Evolutionary conservation across 2,888 invertebrate genomes (phyloP).

Genomic region (Phortica magna): DNA sequence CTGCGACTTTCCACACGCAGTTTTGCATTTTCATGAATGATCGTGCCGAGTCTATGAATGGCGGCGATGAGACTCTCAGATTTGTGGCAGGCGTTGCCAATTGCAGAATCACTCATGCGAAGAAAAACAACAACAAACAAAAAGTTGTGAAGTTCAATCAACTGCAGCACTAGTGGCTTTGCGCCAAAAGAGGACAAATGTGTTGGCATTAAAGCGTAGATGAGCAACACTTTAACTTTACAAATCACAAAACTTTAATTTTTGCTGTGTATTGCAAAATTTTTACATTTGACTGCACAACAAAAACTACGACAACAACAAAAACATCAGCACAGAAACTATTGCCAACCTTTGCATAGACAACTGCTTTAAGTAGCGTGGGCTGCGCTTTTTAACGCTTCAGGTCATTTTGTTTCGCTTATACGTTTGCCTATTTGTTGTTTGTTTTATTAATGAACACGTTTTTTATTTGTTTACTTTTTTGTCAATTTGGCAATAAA

Average conservation of each 20-base stretch:
- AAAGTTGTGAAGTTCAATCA: constrained; percentile 60
- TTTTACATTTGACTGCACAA: constrained; percentile 47
- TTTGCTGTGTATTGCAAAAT: constrained; percentile 63
- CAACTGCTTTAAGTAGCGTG: background rate
- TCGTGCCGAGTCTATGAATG: constrained; percentile 31
- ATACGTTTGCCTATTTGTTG: constrained; percentile 53
- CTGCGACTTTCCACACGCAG: constrained; percentile 37
- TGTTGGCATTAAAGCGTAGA: constrained; percentile 64
- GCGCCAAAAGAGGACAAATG: constrained; percentile 50
- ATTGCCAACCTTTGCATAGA: background rate
- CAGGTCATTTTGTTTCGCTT: constrained; percentile 24
- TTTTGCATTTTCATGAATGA: constrained; percentile 70
- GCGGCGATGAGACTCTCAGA: constrained; percentile 23
- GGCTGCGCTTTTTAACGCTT: constrained; percentile 33
- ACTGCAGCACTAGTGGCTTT: constrained; percentile 49
- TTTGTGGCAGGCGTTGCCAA: constrained; percentile 15
- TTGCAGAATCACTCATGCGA: constrained; percentile 43
- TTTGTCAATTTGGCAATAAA: constrained; percentile 45
- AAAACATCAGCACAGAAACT: background rate
- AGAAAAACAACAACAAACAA: constrained; percentile 38
- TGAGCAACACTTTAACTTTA: constrained; percentile 39
- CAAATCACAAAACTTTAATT: constrained; percentile 39
- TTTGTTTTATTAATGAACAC: constrained; percentile 66
- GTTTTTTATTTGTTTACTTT: constrained; percentile 57
- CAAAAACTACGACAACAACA: background rate